These are phyloP conservation scores for Neosalanx taihuensis DNA, from an alignment of 2,797 vertebrate genomes.

Conservation along the genomic window DNA sequence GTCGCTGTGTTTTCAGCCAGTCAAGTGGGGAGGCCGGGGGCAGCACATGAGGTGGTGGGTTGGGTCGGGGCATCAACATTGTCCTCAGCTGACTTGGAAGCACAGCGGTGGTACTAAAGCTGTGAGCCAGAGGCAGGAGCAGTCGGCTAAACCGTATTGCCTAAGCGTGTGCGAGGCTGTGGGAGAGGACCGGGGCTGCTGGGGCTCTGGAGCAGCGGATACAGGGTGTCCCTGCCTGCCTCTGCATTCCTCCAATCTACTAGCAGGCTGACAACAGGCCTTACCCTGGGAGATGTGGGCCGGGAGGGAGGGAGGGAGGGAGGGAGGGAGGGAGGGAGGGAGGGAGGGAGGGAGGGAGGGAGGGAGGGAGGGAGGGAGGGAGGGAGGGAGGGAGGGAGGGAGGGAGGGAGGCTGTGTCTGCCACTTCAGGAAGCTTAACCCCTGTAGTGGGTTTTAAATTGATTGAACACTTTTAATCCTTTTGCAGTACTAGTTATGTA, in stretches of 20 bases:
- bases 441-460: conserved; percentile 37
- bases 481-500: conserved; percentile 40
- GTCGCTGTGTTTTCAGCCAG: neutral
- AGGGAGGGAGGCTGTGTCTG: neutral
- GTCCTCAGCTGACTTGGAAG: neutral
- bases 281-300: conserved; percentile 29
- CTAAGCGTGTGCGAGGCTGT: neutral
- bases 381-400: conserved; percentile 17
- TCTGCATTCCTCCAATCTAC: conserved; percentile 54
- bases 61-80: neutral
- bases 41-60: neutral
- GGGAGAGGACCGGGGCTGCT: neutral
- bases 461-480: conserved; percentile 43
- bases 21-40: neutral
- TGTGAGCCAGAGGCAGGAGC: too few species aligned
- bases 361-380: conserved; percentile 9
- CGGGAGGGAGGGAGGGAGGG: conserved; percentile 1
- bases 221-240: conserved; percentile 30
- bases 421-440: conserved; percentile 19
- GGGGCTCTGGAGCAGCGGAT: neutral
- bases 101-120: neutral
- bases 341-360: too few species aligned
- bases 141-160: too few species aligned
- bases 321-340: too few species aligned
- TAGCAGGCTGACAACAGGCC: conserved; percentile 31